phyloP scores from a whole-genome alignment of 2,113 vertebrate genomes.

The Procavia capensis region DNA sequence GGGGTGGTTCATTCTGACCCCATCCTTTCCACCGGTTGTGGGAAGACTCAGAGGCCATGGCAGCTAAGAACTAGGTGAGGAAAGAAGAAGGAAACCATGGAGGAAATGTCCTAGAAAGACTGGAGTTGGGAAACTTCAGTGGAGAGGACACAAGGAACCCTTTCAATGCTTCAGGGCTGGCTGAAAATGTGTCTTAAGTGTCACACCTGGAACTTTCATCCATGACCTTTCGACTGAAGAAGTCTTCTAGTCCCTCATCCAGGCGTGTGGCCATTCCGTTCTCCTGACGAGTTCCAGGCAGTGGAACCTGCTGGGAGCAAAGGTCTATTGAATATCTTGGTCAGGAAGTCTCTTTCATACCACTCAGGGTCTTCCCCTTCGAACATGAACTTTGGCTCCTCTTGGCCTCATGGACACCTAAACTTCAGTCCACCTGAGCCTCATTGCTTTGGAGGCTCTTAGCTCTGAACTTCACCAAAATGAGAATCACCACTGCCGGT shows the following conservation, averaged over 20 bases:
- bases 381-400: not conserved
- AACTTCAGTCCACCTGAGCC: not conserved
- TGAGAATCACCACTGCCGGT: not conserved
- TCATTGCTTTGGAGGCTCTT: constrained; percentile 1
- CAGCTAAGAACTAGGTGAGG: not conserved
- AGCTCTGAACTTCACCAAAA: not conserved
- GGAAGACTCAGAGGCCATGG: not conserved
- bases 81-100: not conserved
- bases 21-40: not conserved
- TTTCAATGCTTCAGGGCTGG: not conserved
- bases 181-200: not conserved
- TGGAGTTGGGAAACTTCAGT: not conserved
- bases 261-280: constrained; percentile 90
- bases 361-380: not conserved
- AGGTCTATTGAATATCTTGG: not conserved
- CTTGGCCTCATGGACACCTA: not conserved
- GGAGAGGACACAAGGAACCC: not conserved
- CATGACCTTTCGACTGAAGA: constrained; percentile 93
- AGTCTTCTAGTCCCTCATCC: constrained; percentile 94
- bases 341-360: not conserved
- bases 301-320: constrained; percentile 68
- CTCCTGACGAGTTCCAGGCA: constrained; percentile 84
- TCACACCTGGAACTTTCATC: constrained; percentile 89
- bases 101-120: not conserved
- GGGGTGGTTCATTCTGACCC: not conserved